Base-by-base conservation (phyloP, 2,797 vertebrate species). In the Megalops cyprinoides region DNA sequence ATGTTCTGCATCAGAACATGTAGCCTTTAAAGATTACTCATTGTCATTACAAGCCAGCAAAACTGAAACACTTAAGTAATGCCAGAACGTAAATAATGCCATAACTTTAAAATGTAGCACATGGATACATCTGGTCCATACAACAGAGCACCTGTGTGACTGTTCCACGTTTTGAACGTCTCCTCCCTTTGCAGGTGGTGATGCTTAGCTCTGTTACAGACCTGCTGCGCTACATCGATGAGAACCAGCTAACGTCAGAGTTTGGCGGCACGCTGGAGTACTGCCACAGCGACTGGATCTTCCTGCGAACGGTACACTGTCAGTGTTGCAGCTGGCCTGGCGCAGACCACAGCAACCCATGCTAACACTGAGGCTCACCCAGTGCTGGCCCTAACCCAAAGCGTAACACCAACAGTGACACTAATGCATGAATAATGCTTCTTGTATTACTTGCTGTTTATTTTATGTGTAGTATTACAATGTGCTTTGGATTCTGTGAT, bases 141-240 rank as follows among this genome's bases (percentile, higher is more conserved):
- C n/a, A n/a, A n/a, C n/a, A n/a, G n/a, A n/a, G 25, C 42, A 14
- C 23, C 23, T 28, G n/a, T 53, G 20, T 73, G 74, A 14, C 56
- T 67, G 15, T 31, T 14, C 6, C 49, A 25, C 25, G 46, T 74
- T 23, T n/a, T 15, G 51, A 6, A 56, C 83, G 78, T 84, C 28
- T 89, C 55, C 86, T 73, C 74, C 76, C 81, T 86, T 86, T 84
- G 85, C 86, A 99, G 98, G 97, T 99, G 89, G 97, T 99, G 88
- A 98, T 99, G 97, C 95, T 99, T 91, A 99, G 96, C 91, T 99
- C 98, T 0, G 97, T 98, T 87, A 98, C 97, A 3, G 98, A 98
- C 89, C 91, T 99, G 83, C 93, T 98, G 91, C 94, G 86, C 0
- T 99, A 99, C 91, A 97, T 99, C n/a, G 95, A 97, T 74, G 97